Conservation (phyloP, 1,140 invertebrate genomes). For the Pseudomyrmex pallidus region DNA sequence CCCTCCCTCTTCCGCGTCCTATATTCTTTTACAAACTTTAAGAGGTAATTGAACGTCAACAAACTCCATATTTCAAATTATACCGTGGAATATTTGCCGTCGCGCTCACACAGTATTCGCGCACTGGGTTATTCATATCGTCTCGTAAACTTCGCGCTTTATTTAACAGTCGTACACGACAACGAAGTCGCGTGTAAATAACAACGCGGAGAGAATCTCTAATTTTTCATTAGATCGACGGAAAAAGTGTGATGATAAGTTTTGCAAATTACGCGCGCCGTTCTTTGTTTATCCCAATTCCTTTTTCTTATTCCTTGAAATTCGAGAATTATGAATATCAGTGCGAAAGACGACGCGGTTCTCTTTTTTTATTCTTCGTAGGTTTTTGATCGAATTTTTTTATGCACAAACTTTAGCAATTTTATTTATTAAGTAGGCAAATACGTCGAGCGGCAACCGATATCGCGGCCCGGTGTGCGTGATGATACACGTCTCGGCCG, state of each 20-base stretch:
- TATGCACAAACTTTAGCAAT: background rate
- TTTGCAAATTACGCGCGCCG: too few relatives aligned
- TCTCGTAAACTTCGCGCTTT: constrained; percentile 40
- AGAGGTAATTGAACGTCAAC: constrained; percentile 81
- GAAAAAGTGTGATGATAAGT: too few relatives aligned
- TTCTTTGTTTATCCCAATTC: too few relatives aligned
- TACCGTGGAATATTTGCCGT: constrained; percentile 43
- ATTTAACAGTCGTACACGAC: constrained; percentile 32
- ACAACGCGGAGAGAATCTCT: too few relatives aligned
- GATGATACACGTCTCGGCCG: background rate
- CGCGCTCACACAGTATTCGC: background rate
- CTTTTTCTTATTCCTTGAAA: too few relatives aligned
- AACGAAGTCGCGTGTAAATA: background rate
- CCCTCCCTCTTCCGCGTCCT: constrained; percentile 35
- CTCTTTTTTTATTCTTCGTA: background rate
- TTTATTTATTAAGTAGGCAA: constrained; percentile 25
- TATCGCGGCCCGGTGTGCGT: background rate
- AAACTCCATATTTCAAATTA: constrained; percentile 76
- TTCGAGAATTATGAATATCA: too few relatives aligned
- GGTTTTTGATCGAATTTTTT: too few relatives aligned
- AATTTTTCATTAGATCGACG: too few relatives aligned
- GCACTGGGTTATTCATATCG: constrained; percentile 13
- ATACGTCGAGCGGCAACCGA: constrained; percentile 22
- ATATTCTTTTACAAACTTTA: constrained; percentile 77
- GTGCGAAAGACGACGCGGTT: too few relatives aligned